Evolutionary conservation across 2,888 invertebrate genomes (phyloP).

Genomic region (Deilephila porcellus): DNA sequence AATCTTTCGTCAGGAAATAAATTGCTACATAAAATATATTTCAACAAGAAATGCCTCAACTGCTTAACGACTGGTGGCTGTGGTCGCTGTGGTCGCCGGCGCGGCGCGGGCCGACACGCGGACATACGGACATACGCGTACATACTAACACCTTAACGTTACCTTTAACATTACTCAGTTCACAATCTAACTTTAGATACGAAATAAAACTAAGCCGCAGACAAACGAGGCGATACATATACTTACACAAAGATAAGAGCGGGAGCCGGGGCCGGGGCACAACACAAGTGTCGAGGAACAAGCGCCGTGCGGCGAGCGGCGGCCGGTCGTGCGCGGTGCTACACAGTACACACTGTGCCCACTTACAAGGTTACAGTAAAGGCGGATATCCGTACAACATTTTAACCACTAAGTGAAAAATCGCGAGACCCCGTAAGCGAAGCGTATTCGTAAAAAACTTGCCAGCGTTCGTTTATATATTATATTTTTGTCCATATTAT

Average conservation of each 20-base stretch:
- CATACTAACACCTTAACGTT: slow-evolving; percentile 57
- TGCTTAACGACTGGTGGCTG: slow-evolving; percentile 47
- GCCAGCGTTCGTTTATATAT: slow-evolving; percentile 52
- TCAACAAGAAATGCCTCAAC: slow-evolving; percentile 75
- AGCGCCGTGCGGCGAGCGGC: neutral
- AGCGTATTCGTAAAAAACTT: slow-evolving; percentile 54
- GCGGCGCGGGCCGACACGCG: slow-evolving; percentile 32
- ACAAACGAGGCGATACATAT: slow-evolving; percentile 25
- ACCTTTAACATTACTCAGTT: slow-evolving; percentile 61
- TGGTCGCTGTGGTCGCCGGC: slow-evolving; percentile 19
- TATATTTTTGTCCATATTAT: slow-evolving; percentile 50
- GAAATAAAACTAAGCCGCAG: slow-evolving; percentile 30
- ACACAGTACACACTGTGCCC: slow-evolving; percentile 23
- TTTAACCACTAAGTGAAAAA: slow-evolving; percentile 31
- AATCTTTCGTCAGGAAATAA: slow-evolving; percentile 80
- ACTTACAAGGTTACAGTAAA: slow-evolving; percentile 19
- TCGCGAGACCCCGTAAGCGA: slow-evolving; percentile 49
- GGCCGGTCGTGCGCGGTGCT: neutral
- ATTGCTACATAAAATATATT: slow-evolving; percentile 80
- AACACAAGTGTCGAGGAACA: neutral
- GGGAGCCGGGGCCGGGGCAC: neutral
- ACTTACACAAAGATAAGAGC: slow-evolving; percentile 24
- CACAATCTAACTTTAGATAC: slow-evolving; percentile 54
- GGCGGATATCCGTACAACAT: slow-evolving; percentile 23
- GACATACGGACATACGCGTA: slow-evolving; percentile 45